These are phyloP conservation scores for Eubasilissa regina DNA, from an alignment of 1,140 invertebrate genomes.

Conservation along the genomic window DNA sequence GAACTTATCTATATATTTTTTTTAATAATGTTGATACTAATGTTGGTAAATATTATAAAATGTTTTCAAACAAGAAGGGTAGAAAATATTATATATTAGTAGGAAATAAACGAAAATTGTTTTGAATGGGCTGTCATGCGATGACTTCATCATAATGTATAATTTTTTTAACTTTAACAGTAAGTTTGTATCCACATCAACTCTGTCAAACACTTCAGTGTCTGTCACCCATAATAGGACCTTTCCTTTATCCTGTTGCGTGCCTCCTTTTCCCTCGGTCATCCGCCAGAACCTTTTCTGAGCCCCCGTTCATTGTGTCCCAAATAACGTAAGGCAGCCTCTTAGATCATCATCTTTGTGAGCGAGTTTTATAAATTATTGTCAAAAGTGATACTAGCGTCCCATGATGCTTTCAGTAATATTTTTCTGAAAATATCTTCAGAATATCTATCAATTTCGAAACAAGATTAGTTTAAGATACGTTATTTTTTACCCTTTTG, in stretches of 20 bases:
- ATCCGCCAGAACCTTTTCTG: constrained; percentile 52
- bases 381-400: constrained; percentile 52
- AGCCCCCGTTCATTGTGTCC: constrained; percentile 51
- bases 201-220: constrained; percentile 36
- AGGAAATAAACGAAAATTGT: too few relatives aligned
- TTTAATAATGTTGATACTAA: too few relatives aligned
- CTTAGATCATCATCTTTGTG: constrained; percentile 55
- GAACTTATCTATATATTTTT: too few relatives aligned
- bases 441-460: too few relatives aligned
- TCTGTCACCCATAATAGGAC: constrained; percentile 36
- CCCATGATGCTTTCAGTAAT: constrained; percentile 53
- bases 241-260: constrained; percentile 53
- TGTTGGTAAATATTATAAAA: too few relatives aligned
- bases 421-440: not conserved
- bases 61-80: too few relatives aligned
- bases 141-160: too few relatives aligned
- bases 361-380: constrained; percentile 57
- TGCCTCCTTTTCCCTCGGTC: constrained; percentile 58
- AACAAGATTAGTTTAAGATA: too few relatives aligned
- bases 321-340: constrained; percentile 47
- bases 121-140: too few relatives aligned
- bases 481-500: too few relatives aligned
- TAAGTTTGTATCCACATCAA: constrained; percentile 28
- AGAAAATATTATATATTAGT: too few relatives aligned
- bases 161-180: not conserved